Conservation (phyloP, 2,113 vertebrate species). For the Taurulus bubalis region DNA sequence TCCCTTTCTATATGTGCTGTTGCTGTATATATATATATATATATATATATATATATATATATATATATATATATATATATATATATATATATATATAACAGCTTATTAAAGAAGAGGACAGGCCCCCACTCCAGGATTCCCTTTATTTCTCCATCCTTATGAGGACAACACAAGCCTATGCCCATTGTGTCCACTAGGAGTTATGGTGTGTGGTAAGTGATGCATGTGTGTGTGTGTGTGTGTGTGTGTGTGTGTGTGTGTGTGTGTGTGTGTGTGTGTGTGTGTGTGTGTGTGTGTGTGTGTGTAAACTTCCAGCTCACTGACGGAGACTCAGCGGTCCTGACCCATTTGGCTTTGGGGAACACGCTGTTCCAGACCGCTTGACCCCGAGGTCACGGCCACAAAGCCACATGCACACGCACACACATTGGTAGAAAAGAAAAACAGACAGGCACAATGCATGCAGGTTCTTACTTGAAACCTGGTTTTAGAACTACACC, state of each 20-base stretch:
- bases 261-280: not conserved
- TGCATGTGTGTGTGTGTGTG: not conserved
- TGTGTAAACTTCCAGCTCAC: slow-evolving; percentile 44
- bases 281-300: not conserved
- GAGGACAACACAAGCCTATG: slow-evolving; percentile 7
- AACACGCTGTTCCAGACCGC: slow-evolving; percentile 56
- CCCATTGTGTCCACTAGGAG: not conserved
- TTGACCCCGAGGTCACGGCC: slow-evolving; percentile 26
- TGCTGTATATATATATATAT: no score
- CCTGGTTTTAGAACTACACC: slow-evolving; percentile 17
- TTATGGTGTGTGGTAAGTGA: slow-evolving; percentile 11
- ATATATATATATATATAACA: no score
- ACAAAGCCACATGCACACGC: slow-evolving; percentile 17
- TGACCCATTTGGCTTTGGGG: slow-evolving; percentile 48
- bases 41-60: no score
- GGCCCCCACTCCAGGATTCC: not conserved
- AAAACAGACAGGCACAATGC: slow-evolving; percentile 15
- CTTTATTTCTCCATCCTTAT: not conserved
- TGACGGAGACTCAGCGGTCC: slow-evolving; percentile 48
- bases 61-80: no score
- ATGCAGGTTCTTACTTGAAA: slow-evolving; percentile 23
- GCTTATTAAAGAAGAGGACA: not conserved
- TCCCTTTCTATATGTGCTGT: not conserved
- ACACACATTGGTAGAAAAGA: slow-evolving; percentile 18
- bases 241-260: not conserved